phyloP scores from a whole-genome alignment of 2,888 invertebrate species.

The Tiliacea citrago region DNA sequence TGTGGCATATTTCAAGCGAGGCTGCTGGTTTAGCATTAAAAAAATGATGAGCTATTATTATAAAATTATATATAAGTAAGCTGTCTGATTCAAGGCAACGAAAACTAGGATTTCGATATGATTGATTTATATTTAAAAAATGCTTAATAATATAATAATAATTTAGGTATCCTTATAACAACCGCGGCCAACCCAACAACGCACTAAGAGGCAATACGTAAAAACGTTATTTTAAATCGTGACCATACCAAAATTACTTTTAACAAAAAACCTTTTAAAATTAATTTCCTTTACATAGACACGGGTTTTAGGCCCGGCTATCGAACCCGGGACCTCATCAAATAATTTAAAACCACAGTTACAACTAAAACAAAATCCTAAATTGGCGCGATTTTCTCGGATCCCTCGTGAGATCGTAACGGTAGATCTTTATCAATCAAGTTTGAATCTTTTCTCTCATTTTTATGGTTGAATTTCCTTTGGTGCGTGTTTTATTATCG shows the following conservation, averaged over 20 bases:
- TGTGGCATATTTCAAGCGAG: neutral
- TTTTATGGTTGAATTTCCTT: constrained; percentile 70
- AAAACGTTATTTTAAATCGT: constrained; percentile 37
- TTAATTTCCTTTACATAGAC: constrained; percentile 46
- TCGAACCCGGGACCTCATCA: constrained; percentile 65
- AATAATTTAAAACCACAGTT: constrained; percentile 71
- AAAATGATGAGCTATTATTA: neutral
- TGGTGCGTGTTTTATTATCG: constrained; percentile 73
- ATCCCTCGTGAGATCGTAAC: constrained; percentile 80
- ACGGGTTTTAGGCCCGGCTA: constrained; percentile 47
- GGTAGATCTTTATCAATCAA: constrained; percentile 69
- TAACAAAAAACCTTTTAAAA: constrained; percentile 49
- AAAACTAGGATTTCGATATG: constrained; percentile 15
- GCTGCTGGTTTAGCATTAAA: neutral
- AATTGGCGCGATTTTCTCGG: constrained; percentile 82
- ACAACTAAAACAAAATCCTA: constrained; percentile 82
- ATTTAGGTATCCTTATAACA: neutral
- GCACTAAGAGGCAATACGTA: neutral
- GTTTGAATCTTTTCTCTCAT: constrained; percentile 69
- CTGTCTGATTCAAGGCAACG: neutral
- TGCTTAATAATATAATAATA: neutral
- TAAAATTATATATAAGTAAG: neutral
- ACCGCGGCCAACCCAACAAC: neutral
- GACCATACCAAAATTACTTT: constrained; percentile 19
- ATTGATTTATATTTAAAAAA: constrained; percentile 22